Evolutionary conservation across 1,140 invertebrate species (phyloP).

Genomic region (Macrosteles quadrilineatus): DNA sequence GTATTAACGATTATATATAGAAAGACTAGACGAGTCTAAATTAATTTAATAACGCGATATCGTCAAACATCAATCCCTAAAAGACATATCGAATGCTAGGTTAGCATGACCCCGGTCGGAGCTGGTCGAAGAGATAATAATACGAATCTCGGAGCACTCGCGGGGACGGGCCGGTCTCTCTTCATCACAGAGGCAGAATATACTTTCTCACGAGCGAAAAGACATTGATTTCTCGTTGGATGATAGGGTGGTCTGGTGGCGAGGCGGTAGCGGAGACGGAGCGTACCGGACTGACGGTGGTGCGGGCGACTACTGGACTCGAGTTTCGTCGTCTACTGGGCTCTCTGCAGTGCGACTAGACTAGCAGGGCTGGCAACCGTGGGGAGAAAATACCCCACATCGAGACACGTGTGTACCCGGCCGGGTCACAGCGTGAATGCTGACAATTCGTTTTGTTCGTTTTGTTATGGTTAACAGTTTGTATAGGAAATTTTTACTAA

Average conservation of each 20-base stretch:
- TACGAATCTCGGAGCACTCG: background rate
- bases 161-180: background rate
- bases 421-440: background rate
- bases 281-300: background rate
- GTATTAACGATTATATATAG: background rate
- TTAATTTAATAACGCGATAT: slow-evolving; percentile 3
- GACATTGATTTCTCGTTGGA: background rate
- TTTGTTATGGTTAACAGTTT: background rate
- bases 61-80: slow-evolving; percentile 13
- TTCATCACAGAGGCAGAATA: slow-evolving; percentile 6
- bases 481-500: background rate
- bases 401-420: background rate
- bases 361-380: background rate
- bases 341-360: slow-evolving; percentile 2
- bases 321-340: background rate
- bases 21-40: slow-evolving; percentile 5
- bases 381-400: background rate
- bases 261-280: background rate
- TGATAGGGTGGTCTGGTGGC: background rate
- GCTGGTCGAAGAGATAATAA: background rate
- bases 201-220: background rate
- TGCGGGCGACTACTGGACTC: background rate
- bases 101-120: background rate
- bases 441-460: background rate
- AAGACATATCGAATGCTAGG: slow-evolving; percentile 4